phyloP scores from a whole-genome alignment of 2,888 invertebrate genomes.

The Chymomyza caudatula region DNA sequence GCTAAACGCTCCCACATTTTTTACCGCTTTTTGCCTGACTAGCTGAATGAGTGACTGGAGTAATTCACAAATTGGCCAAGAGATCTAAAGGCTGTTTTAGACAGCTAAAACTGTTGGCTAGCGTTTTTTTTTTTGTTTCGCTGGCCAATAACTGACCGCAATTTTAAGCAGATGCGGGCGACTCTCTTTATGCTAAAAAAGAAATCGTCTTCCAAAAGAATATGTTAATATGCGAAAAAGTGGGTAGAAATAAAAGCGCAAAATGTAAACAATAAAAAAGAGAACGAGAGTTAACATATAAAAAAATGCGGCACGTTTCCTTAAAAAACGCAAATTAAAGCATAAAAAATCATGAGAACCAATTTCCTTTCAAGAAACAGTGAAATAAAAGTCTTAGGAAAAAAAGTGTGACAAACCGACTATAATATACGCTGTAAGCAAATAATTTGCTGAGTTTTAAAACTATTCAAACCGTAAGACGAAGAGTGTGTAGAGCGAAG shows the following conservation, averaged over 20 bases:
- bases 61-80: not conserved
- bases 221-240: constrained; percentile 36
- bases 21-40: not conserved
- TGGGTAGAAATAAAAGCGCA: constrained; percentile 30
- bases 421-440: too few species aligned
- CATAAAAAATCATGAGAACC: not conserved
- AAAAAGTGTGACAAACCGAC: too few species aligned
- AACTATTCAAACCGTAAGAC: too few species aligned
- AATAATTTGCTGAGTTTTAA: too few species aligned
- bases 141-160: constrained; percentile 45
- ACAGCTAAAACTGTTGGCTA: too few species aligned
- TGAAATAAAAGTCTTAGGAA: too few species aligned
- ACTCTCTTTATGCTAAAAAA: constrained; percentile 39
- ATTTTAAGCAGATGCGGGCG: constrained; percentile 8
- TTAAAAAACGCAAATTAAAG: not conserved
- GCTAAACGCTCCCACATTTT: not conserved
- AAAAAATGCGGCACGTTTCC: not conserved
- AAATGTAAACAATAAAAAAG: constrained; percentile 18
- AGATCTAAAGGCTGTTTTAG: not conserved
- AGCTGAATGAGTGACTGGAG: not conserved
- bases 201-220: constrained; percentile 50
- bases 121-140: not conserved
- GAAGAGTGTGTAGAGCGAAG: not conserved
- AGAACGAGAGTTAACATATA: constrained; percentile 20
- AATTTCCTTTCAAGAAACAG: not conserved